Percentiles rank a stretch among this genome's conserved stretches.
phyloP scores from a whole-genome alignment of 2,888 invertebrate species.

The Copidosoma aretas region DNA sequence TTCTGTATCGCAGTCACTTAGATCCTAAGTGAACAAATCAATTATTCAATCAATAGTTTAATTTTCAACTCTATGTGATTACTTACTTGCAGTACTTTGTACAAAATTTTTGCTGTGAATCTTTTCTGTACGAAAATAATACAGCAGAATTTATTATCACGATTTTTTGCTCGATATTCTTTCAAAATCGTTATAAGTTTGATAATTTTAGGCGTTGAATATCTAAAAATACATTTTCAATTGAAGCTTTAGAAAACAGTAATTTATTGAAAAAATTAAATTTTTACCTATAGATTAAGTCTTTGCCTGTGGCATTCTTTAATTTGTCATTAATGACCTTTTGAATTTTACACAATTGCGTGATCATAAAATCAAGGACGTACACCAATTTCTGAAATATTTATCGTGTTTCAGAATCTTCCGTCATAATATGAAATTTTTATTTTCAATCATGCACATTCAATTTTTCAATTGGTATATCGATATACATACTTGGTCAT shows the following conservation, averaged over 20 bases:
- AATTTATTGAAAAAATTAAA: slow-evolving; percentile 17
- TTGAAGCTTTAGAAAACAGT: slow-evolving; percentile 9
- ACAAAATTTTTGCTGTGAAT: slow-evolving; percentile 78
- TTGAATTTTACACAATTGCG: slow-evolving; percentile 63
- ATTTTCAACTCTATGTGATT: slow-evolving; percentile 4
- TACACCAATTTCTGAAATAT: slow-evolving; percentile 44
- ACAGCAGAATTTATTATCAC: slow-evolving; percentile 67
- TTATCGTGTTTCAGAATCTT: background rate
- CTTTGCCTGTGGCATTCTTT: background rate
- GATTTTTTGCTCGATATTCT: slow-evolving; percentile 62
- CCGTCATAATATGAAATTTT: background rate
- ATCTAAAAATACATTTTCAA: slow-evolving; percentile 41
- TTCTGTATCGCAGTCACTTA: slow-evolving; percentile 58
- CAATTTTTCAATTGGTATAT: background rate
- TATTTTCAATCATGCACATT: no score
- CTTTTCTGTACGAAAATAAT: slow-evolving; percentile 78
- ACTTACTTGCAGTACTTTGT: slow-evolving; percentile 69
- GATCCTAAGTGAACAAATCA: slow-evolving; percentile 46
- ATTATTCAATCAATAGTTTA: background rate
- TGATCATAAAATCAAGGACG: slow-evolving; percentile 57
- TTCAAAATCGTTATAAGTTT: slow-evolving; percentile 70
- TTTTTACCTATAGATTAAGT: slow-evolving; percentile 13
- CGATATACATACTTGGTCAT: slow-evolving; percentile 43
- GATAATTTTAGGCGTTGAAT: slow-evolving; percentile 71
- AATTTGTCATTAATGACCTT: slow-evolving; percentile 59